Evolutionary conservation across 2,113 vertebrate genomes (phyloP).

Genomic region (Amphiprion ocellaris): DNA sequence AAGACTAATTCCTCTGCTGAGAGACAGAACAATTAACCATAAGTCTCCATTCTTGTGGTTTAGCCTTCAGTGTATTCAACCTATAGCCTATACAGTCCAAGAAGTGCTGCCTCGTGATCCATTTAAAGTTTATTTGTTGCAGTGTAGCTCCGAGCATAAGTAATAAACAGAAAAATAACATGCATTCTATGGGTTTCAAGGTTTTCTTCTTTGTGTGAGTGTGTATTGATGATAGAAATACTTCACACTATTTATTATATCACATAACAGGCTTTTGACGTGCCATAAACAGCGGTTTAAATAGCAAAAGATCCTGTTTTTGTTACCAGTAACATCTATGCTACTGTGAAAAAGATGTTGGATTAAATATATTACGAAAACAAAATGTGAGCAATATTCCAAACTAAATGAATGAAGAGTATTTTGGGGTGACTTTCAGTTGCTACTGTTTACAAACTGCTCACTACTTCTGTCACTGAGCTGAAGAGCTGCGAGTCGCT

Average conservation of each 20-base stretch:
- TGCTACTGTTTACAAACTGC: constrained; percentile 26
- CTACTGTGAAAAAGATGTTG: too few relatives aligned
- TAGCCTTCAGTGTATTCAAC: neutral
- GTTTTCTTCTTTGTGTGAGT: neutral
- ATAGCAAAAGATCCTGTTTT: too few relatives aligned
- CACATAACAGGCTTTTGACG: too few relatives aligned
- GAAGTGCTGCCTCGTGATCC: too few relatives aligned
- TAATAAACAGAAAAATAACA: neutral
- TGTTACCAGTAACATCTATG: too few relatives aligned
- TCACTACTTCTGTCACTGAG: constrained; percentile 31
- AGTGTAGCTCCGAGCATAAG: too few relatives aligned
- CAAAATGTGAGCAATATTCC: neutral
- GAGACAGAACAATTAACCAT: neutral
- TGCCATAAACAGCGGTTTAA: too few relatives aligned
- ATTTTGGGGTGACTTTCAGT: constrained; percentile 11
- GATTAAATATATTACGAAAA: neutral
- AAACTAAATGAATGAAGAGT: neutral
- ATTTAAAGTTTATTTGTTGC: neutral
- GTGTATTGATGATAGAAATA: neutral
- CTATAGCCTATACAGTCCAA: neutral
- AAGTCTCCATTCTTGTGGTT: neutral
- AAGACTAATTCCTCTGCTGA: neutral
- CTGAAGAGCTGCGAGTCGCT: constrained; percentile 46
- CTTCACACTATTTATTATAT: too few relatives aligned
- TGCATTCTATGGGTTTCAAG: neutral